Base-by-base conservation (phyloP, 2,888 invertebrate species). In the Hirtodrosophila duncani region DNA sequence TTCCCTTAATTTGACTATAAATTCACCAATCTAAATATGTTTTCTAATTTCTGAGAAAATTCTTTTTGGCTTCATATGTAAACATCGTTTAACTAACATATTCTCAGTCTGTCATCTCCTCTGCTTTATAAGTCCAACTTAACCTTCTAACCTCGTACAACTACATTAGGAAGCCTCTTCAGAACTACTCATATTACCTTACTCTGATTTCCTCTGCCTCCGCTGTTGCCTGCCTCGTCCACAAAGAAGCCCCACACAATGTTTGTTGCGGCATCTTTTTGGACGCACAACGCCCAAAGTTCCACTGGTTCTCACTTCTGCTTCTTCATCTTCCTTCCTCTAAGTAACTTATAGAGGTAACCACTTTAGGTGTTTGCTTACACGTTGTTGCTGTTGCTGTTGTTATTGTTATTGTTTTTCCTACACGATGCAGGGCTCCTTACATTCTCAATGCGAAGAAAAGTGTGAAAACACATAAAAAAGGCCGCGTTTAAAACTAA, bases 391-490 rank as follows among this genome's bases (percentile, higher is more conserved):
- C 39, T 49, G 34, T 30, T 10, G 33, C 26, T 23, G 13, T 18
- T 21, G 24, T 38, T 48, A 56, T 52, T 46, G 30, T 48, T 46
- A 24, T 56, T 67, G 45, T 44, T 53, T 67, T 27, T 9, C 20
- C 3, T 10, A 9, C 23, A 8, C 9, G 11, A 7, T 24, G 33
- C 29, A n/a, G 31, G 10, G 27, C 16, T 37, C 29, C 26, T 20
- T 23, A 7, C 24, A 38, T 36, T 31, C 27, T 18, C 38, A 26
- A 13, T 31, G 41, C 45, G 45, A 24, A 30, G 58, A 39, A 71
- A 67, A 74, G 72, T 74, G 80, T 80, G 72, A 74, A 75, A 63
- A 77, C 39, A 80, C 68, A 77, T 59, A 61, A 56, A 80, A 79
- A 77, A 77, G 56, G 53, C 72, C 65, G 77, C 77, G 72, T 63